Evolutionary conservation across 2,113 vertebrate species (phyloP), one percentile per base, ranked within the genome.

Genomic region (Microcebus jonahi): DNA sequence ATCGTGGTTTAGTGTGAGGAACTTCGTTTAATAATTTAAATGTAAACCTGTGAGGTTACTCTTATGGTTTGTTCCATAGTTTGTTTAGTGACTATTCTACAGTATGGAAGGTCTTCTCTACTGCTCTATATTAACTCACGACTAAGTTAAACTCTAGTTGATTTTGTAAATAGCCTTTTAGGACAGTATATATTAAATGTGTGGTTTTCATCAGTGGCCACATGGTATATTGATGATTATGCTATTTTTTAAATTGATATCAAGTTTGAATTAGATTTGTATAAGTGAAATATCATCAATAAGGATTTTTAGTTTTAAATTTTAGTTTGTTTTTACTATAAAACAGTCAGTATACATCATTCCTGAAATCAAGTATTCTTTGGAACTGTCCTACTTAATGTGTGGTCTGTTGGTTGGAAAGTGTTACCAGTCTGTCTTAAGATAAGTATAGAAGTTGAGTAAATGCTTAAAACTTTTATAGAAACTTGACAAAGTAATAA

Each of bases 291-390:
- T 20, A 73, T 93, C 50, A 50, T 63, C 48, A 91, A 42, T 83
- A 94, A 71, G 9, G 63, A 29, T 59, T 90, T 94, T 88, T 96
- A 89, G 34, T 76, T 81, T 89, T 63, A 79, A 76, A 71, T 88
- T 91, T 94, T 68, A 63, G 31, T 91, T 91, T 61, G 45, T 67
- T 89, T 94, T 94, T 68, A 55, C 79, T 79, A 85, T 50, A 87
- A 50, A 95, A 36, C 34, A 79, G 0, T 48, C 53, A 10, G 13
- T 90, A n/a, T 59, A 27, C 11, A 20, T 87, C 9, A 77, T 77
- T 88, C 36, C 45, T 90, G 83, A 95, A 67, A 39, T 81, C 31
- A 80, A 15, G 20, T 36, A 76, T 65, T 87, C 45, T 86, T 88
- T 91, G 6, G 48, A 87, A 36, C 36, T 87, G 5, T 75, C 3